These are phyloP conservation scores for Gallinago stenura DNA, from an alignment of 2,797 vertebrate species.

Conservation along the genomic window DNA sequence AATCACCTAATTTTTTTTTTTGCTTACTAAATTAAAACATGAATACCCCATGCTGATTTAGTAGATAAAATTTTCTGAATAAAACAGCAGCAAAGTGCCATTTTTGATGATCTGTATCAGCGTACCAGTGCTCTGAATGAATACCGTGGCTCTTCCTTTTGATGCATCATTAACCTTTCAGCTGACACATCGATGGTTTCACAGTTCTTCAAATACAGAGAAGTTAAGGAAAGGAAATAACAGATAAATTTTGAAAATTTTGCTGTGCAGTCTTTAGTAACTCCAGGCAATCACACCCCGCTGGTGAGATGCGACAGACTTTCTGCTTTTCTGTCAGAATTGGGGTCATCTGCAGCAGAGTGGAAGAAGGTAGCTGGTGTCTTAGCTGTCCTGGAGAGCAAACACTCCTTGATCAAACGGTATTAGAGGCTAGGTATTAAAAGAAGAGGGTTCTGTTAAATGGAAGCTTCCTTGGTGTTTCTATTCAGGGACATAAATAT, in stretches of 20 bases:
- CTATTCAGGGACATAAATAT: not conserved
- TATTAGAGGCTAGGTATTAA: not conserved
- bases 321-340: not conserved
- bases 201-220: not conserved
- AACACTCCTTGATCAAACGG: not conserved
- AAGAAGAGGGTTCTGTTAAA: slow-evolving; percentile 17
- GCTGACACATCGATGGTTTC: not conserved
- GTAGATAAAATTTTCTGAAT: not conserved
- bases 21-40: not conserved
- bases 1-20: not conserved
- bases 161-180: not conserved
- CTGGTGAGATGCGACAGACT: not conserved
- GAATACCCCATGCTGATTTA: not conserved
- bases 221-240: not conserved
- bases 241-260: not conserved
- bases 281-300: not conserved
- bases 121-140: not conserved
- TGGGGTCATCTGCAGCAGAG: not conserved
- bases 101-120: not conserved
- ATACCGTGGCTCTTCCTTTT: not conserved
- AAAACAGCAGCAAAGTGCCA: not conserved
- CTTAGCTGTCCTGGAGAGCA: not conserved
- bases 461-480: slow-evolving; percentile 16
- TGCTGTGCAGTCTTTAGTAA: not conserved
- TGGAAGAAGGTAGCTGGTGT: not conserved